Conservation (phyloP, 2,113 vertebrate species). For the Pyrgilauda ruficollis region DNA sequence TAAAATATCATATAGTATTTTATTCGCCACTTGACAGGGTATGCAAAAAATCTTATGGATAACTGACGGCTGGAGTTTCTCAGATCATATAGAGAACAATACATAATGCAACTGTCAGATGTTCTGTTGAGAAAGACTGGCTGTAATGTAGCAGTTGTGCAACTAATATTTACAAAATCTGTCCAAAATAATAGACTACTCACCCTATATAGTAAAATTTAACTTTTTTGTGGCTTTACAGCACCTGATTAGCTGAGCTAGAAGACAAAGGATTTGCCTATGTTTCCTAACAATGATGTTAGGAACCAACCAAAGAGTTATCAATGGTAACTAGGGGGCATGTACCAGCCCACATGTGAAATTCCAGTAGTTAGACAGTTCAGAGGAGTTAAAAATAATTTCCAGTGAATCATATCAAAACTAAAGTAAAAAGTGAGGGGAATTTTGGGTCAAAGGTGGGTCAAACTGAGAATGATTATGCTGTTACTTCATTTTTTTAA, state of each 20-base stretch:
- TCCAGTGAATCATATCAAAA: not conserved
- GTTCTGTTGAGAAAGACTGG: not conserved
- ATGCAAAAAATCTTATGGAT: not conserved
- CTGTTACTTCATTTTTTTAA: conserved; percentile 3
- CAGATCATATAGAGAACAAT: not conserved
- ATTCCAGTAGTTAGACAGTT: not conserved
- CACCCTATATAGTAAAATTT: not conserved
- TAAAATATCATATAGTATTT: not conserved
- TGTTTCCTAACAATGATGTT: not conserved
- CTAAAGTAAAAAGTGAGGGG: not conserved
- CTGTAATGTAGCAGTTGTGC: not conserved
- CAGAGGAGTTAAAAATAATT: not conserved
- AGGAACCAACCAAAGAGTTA: not conserved
- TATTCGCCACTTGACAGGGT: not conserved
- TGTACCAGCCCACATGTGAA: not conserved
- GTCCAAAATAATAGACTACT: not conserved
- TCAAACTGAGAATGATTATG: not conserved
- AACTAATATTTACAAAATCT: not conserved
- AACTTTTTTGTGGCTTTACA: not conserved
- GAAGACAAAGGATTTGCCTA: not conserved
- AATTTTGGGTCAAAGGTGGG: not conserved
- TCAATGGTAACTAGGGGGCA: not conserved
- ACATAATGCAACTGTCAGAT: not conserved
- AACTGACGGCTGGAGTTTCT: not conserved
- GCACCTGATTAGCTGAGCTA: not conserved